Evolutionary conservation across 2,113 vertebrate genomes (phyloP).

Genomic region (Dendropsophus ebraccatus): DNA sequence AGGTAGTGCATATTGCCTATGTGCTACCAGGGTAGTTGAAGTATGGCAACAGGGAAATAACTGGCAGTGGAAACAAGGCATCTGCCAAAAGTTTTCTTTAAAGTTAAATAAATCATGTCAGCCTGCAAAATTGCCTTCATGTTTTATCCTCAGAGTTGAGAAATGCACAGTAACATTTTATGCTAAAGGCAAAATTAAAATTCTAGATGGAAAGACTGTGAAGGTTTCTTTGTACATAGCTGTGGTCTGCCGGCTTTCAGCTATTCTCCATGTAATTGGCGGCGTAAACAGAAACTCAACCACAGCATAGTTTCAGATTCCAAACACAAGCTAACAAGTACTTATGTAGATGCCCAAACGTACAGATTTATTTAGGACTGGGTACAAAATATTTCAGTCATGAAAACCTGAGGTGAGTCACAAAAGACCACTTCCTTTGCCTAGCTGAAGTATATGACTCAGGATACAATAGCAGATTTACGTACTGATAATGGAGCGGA

Average conservation of each 20-base stretch:
- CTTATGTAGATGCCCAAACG: constrained; percentile 11
- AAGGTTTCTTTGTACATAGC: not conserved
- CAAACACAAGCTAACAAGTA: not conserved
- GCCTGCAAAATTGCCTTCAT: not conserved
- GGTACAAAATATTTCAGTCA: not conserved
- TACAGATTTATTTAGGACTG: not conserved
- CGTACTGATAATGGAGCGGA: not conserved
- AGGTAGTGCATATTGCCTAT: too few relatives aligned
- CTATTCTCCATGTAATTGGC: not conserved
- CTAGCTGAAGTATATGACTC: not conserved
- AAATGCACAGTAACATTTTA: not conserved
- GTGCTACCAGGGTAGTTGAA: not conserved
- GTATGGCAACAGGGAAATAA: too few relatives aligned
- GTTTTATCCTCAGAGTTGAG: not conserved
- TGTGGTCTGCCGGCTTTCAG: not conserved
- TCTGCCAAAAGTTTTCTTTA: not conserved
- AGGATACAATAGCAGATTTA: constrained; percentile 5
- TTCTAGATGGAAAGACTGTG: not conserved
- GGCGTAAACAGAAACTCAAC: not conserved
- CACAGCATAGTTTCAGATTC: not conserved
- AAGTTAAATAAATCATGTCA: not conserved
- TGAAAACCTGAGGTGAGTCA: not conserved
- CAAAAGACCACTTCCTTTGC: constrained; percentile 29
- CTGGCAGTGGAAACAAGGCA: not conserved
- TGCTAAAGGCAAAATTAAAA: not conserved